These are phyloP conservation scores for Xerus rutilus DNA, from an alignment of 2,797 vertebrate genomes.

Conservation along the genomic window DNA sequence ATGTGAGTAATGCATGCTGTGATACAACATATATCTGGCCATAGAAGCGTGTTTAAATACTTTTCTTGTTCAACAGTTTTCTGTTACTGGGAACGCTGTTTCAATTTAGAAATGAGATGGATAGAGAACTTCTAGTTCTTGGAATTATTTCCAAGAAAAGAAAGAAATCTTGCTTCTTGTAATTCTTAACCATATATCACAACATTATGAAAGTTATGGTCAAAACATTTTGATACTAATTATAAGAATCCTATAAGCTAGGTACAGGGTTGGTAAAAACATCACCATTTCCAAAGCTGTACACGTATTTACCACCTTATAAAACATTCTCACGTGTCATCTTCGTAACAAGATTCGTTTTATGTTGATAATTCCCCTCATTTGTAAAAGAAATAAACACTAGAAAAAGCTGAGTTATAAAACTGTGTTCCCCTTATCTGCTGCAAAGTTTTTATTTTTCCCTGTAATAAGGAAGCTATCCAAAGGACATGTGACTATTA, in stretches of 20 bases:
- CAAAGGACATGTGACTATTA: neutral
- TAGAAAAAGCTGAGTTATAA: neutral
- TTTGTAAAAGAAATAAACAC: neutral
- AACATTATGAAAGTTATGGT: neutral
- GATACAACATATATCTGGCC: conserved; percentile 70
- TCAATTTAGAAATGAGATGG: conserved; percentile 65
- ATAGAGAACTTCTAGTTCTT: conserved; percentile 31
- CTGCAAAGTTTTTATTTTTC: neutral
- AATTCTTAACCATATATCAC: neutral
- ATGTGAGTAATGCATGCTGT: conserved; percentile 74
- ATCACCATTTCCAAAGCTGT: neutral
- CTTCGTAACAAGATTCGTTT: neutral
- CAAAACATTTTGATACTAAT: neutral
- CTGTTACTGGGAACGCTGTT: neutral
- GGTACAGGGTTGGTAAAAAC: neutral
- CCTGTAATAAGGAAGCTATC: neutral
- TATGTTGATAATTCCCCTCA: neutral
- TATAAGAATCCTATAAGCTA: neutral
- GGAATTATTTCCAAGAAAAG: conserved; percentile 41
- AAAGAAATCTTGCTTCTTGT: neutral
- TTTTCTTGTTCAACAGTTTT: conserved; percentile 64
- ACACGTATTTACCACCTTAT: neutral
- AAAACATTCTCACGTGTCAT: neutral
- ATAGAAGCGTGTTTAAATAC: neutral
- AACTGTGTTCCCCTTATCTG: neutral